Conservation (phyloP, 2,113 vertebrate genomes). For the Candoia aspera region DNA sequence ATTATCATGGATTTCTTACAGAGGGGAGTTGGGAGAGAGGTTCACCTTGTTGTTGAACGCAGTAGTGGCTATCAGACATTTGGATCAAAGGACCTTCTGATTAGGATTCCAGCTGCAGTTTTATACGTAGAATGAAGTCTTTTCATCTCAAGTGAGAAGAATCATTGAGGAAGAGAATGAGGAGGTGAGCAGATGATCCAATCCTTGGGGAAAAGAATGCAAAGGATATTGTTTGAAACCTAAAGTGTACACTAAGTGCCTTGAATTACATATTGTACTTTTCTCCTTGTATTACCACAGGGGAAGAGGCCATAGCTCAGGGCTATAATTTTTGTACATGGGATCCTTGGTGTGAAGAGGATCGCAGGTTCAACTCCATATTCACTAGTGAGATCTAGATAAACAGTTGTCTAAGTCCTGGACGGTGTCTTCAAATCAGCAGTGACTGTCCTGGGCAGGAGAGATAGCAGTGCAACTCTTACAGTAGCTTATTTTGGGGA, state of each 20-base stretch:
- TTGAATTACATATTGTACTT: slow-evolving; percentile 12
- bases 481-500: neutral
- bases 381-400: neutral
- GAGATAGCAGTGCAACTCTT: neutral
- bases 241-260: slow-evolving; percentile 3
- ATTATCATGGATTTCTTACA: slow-evolving; percentile 51
- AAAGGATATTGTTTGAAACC: neutral
- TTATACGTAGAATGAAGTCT: slow-evolving; percentile 12
- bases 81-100: slow-evolving; percentile 2
- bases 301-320: neutral
- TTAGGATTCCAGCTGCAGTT: slow-evolving; percentile 16
- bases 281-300: slow-evolving; percentile 23
- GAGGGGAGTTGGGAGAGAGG: neutral
- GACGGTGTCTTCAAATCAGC: neutral
- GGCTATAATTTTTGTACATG: neutral
- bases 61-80: slow-evolving; percentile 12
- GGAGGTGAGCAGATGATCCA: slow-evolving; percentile 39
- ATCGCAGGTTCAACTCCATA: neutral
- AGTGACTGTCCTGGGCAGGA: neutral
- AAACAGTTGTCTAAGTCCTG: neutral
- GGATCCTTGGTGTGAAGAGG: neutral
- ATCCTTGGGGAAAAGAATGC: slow-evolving; percentile 36
- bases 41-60: slow-evolving; percentile 27
- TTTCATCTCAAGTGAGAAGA: slow-evolving; percentile 18
- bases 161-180: slow-evolving; percentile 44